Percentiles rank a stretch among this genome's conserved stretches.
These are phyloP conservation scores for Pyrocoelia pectoralis DNA, from an alignment of 2,888 invertebrate genomes.

Conservation along the genomic window DNA sequence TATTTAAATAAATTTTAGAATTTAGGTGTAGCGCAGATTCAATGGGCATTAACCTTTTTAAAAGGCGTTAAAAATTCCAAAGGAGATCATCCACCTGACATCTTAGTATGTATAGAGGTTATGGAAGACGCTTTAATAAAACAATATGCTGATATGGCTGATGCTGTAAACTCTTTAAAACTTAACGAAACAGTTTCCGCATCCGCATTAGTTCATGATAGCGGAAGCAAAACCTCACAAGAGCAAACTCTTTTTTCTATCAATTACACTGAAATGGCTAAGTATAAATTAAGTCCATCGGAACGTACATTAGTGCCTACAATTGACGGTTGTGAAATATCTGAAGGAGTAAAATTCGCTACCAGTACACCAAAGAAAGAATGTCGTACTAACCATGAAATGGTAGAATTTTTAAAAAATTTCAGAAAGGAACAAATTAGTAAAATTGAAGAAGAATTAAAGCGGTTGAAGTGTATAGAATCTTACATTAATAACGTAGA, in stretches of 20 bases:
- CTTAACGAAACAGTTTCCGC: background rate
- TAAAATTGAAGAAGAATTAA: slow-evolving; percentile 53
- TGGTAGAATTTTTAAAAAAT: slow-evolving; percentile 48
- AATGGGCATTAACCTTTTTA: slow-evolving; percentile 59
- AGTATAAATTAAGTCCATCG: slow-evolving; percentile 14
- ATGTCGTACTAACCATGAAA: slow-evolving; percentile 39
- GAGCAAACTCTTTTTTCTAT: slow-evolving; percentile 51
- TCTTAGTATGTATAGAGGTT: slow-evolving; percentile 54
- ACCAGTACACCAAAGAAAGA: background rate
- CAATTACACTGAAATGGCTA: slow-evolving; percentile 52
- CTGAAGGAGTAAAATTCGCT: background rate
- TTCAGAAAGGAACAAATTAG: slow-evolving; percentile 53
- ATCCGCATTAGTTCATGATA: background rate
- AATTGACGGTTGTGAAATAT: background rate
- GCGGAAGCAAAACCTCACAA: slow-evolving; percentile 35
- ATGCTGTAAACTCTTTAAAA: slow-evolving; percentile 21
- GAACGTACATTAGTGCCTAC: background rate
- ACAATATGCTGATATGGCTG: slow-evolving; percentile 53
- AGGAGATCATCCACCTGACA: slow-evolving; percentile 55
- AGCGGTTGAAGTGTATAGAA: slow-evolving; percentile 52
- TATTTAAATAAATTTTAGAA: background rate
- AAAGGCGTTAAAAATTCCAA: slow-evolving; percentile 52
- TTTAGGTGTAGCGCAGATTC: slow-evolving; percentile 58
- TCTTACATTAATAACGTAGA: slow-evolving; percentile 50
- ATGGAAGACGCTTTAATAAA: slow-evolving; percentile 57